These are phyloP conservation scores for Solenopsis fugax DNA, from an alignment of 1,140 invertebrate species.

Conservation along the genomic window DNA sequence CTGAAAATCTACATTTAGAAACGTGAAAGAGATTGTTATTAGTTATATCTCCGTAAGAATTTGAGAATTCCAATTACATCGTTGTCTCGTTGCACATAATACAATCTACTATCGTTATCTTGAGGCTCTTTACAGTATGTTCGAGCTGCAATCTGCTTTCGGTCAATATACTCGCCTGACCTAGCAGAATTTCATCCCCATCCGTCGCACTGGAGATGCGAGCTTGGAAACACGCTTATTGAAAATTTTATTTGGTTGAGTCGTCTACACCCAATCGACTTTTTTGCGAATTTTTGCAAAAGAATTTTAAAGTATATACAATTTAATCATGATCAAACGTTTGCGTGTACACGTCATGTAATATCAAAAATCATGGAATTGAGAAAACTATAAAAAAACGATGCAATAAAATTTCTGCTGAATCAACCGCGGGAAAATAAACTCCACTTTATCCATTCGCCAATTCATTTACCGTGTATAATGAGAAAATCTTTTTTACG, in stretches of 20 bases:
- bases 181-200: constrained; percentile 66
- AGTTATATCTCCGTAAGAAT: neutral
- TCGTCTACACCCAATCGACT: constrained; percentile 25
- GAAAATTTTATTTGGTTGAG: neutral
- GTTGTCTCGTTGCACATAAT: constrained; percentile 45
- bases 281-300: neutral
- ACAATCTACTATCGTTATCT: constrained; percentile 48
- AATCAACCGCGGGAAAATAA: neutral
- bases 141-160: constrained; percentile 67
- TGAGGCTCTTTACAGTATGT: constrained; percentile 51
- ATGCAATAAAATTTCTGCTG: neutral
- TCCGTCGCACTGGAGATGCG: constrained; percentile 47
- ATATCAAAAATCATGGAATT: constrained; percentile 15
- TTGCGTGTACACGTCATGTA: neutral
- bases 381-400: neutral
- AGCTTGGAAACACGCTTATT: constrained; percentile 28
- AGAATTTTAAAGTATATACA: neutral
- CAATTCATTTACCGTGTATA: neutral
- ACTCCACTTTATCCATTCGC: neutral
- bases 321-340: neutral
- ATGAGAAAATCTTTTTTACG: constrained; percentile 23
- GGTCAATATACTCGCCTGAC: constrained; percentile 55
- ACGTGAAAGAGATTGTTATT: neutral
- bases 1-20: neutral
- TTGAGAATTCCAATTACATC: neutral